These are phyloP conservation scores for Maccullochella peelii DNA, from an alignment of 2,113 vertebrate genomes.

Conservation along the genomic window DNA sequence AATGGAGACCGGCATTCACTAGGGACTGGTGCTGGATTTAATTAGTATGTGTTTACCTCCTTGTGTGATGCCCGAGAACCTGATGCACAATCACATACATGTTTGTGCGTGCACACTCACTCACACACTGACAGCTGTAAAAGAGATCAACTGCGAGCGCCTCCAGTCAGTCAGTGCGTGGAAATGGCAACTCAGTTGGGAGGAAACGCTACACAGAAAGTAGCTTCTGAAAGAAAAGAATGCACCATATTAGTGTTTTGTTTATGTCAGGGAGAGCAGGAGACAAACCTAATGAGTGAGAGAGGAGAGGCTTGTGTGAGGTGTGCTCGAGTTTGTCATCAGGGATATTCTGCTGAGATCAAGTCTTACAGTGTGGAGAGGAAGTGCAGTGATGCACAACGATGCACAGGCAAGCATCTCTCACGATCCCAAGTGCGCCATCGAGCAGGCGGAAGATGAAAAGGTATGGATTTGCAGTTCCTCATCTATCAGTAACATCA, in stretches of 20 bases:
- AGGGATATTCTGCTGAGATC: slow-evolving; percentile 53
- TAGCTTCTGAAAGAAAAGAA: slow-evolving; percentile 49
- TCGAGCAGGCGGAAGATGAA: slow-evolving; percentile 33
- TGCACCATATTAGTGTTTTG: slow-evolving; percentile 48
- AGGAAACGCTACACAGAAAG: slow-evolving; percentile 52
- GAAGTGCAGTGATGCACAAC: slow-evolving; percentile 53
- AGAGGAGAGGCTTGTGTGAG: slow-evolving; percentile 45
- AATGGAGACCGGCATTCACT: slow-evolving; percentile 62
- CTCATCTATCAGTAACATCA: slow-evolving; percentile 29
- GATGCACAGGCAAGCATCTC: slow-evolving; percentile 41
- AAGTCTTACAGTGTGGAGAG: slow-evolving; percentile 35
- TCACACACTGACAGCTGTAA: slow-evolving; percentile 42
- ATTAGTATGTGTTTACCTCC: slow-evolving; percentile 79
- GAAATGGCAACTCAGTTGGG: slow-evolving; percentile 56
- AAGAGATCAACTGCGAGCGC: slow-evolving; percentile 53
- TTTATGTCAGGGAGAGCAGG: slow-evolving; percentile 44
- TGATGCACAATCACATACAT: slow-evolving; percentile 39
- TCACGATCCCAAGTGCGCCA: slow-evolving; percentile 30
- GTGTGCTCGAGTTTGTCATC: slow-evolving; percentile 54
- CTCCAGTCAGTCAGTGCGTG: slow-evolving; percentile 50
- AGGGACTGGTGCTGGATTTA: slow-evolving; percentile 71
- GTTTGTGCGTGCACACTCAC: background rate
- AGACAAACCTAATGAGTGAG: slow-evolving; percentile 38
- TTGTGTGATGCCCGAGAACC: slow-evolving; percentile 49
- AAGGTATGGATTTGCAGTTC: slow-evolving; percentile 9